Evolutionary conservation across 2,113 vertebrate genomes (phyloP), one percentile per base, ranked within the genome.

Genomic region (Scophthalmus maximus): DNA sequence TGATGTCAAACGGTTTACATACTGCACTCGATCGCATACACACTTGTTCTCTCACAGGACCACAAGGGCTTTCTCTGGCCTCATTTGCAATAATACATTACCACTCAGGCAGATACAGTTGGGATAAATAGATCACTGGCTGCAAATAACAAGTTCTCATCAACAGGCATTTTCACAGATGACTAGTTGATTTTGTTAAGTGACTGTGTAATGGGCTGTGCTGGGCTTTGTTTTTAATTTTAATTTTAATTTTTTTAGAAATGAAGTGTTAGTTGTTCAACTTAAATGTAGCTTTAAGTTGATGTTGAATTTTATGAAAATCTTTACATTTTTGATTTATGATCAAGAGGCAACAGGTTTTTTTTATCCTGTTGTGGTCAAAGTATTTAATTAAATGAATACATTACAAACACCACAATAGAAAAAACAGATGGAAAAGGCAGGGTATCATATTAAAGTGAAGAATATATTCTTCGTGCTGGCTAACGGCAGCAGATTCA

Each of bases 1-100:
- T 92, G 89, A 89, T 92, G 93, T 93, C 92, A 92, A 93, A 86
- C 36, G 17, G 87, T 93, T 93, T 92, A 93, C 89, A 92, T 84
- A 87, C 82, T 78, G 76, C 60, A 58, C 75, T 70, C 57, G 83
- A 87, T 90, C 85, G 77, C 81, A 88, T 88, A 89, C 83, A 90
- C 76, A 81, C 85, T 92, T 88, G 75, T 77, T 90, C 89, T 78
- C 80, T 82, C 73, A 58, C 64, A 82, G 84, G 92, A 89, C 86
- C 66, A 7, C 67, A 71, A 67, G 71, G 56, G 62, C 66, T 58
- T 72, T 61, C 72, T 61, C 56, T 78, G 80, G 81, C 69, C 57
- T 72, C 18, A 32, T 82, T 85, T 71, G 66, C 62, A 79, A 73
- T 82, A 73, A 78, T 71, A 79, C 59, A 79, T 63, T 55, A 49